These are phyloP conservation scores for Dasysyrphus tricinctus DNA, from an alignment of 2,888 invertebrate species.

Conservation along the genomic window DNA sequence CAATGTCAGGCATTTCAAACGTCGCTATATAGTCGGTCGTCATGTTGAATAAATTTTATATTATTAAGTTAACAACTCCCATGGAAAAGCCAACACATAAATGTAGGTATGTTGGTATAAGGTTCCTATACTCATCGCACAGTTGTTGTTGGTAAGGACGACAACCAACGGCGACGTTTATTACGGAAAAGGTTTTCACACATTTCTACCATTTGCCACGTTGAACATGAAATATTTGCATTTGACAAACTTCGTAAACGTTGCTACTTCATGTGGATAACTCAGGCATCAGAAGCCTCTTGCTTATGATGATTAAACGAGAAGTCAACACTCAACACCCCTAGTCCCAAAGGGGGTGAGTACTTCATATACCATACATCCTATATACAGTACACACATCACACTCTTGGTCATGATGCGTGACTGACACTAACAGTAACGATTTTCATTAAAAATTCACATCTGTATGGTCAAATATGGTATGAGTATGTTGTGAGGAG, in stretches of 20 bases:
- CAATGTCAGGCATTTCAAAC: slow-evolving; percentile 14
- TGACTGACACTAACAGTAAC: slow-evolving; percentile 31
- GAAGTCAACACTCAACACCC: slow-evolving; percentile 26
- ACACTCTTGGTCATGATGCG: slow-evolving; percentile 17
- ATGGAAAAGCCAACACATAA: slow-evolving; percentile 19
- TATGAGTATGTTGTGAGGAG: not conserved
- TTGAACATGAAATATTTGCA: slow-evolving; percentile 66
- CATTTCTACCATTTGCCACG: slow-evolving; percentile 43
- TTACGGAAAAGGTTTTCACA: slow-evolving; percentile 40
- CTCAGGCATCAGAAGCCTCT: not conserved
- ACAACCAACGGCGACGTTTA: not conserved
- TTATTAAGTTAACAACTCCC: slow-evolving; percentile 35
- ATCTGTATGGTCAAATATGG: slow-evolving; percentile 25
- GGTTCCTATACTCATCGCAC: not conserved
- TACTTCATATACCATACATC: not conserved
- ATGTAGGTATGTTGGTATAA: not conserved
- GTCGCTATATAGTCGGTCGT: not conserved
- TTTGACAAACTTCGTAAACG: slow-evolving; percentile 54
- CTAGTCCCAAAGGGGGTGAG: not conserved
- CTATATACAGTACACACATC: not conserved
- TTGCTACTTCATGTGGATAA: slow-evolving; percentile 50
- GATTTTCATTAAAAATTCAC: slow-evolving; percentile 39
- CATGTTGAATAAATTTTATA: slow-evolving; percentile 34
- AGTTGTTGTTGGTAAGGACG: not conserved
- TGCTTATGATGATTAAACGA: slow-evolving; percentile 34